Conservation (phyloP, 1,140 invertebrate genomes). For the Hermatobates lingyangjiaoensis region DNA sequence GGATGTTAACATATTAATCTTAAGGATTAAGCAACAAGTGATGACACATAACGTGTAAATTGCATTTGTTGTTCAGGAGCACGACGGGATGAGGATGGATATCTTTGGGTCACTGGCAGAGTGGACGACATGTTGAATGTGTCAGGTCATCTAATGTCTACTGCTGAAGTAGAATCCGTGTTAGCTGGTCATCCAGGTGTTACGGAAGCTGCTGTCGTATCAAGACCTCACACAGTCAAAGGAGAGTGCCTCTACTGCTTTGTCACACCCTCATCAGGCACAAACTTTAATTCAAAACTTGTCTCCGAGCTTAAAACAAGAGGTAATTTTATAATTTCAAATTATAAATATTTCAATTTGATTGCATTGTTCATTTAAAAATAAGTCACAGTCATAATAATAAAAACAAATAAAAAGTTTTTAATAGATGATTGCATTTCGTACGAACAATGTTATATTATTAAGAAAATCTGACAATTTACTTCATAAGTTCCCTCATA, state of each 20-base stretch:
- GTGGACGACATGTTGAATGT: slow-evolving; percentile 98
- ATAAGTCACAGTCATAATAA: no score
- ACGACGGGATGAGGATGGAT: slow-evolving; percentile 77
- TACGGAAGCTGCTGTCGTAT: slow-evolving; percentile 87
- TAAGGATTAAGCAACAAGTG: no score
- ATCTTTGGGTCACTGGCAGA: slow-evolving; percentile 90
- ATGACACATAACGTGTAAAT: background rate
- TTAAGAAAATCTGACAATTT: no score
- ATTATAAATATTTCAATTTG: no score
- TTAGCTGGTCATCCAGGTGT: slow-evolving; percentile 65
- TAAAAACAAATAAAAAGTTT: no score
- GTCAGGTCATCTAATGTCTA: slow-evolving; percentile 91
- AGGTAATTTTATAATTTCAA: slow-evolving; percentile 25
- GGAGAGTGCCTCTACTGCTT: slow-evolving; percentile 95
- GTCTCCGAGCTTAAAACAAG: slow-evolving; percentile 54
- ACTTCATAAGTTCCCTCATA: no score
- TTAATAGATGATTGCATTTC: no score
- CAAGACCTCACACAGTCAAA: slow-evolving; percentile 80
- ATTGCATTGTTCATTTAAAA: no score
- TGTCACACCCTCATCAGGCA: slow-evolving; percentile 67
- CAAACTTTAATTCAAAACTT: slow-evolving; percentile 44
- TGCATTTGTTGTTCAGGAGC: slow-evolving; percentile 40
- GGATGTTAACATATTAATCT: no score
- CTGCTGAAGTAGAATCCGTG: slow-evolving; percentile 85
- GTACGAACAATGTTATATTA: no score